A percentile compares a stretch with the other conserved stretches of the same genome.
These are phyloP conservation scores for Ammodytes marinus DNA, from an alignment of 2,113 vertebrate genomes.

Conservation along the genomic window DNA sequence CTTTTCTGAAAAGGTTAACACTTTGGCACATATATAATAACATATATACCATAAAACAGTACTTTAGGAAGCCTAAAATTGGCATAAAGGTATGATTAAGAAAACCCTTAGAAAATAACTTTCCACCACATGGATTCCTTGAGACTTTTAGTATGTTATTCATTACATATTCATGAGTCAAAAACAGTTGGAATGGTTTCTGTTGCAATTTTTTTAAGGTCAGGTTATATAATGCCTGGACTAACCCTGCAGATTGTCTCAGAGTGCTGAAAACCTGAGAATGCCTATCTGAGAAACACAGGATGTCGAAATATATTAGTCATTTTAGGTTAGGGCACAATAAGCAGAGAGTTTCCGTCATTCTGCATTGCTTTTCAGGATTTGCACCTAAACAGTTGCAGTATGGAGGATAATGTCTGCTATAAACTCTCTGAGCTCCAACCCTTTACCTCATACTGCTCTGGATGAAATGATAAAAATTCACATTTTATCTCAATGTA, in stretches of 20 bases:
- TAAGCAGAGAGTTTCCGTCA: conserved; percentile 1
- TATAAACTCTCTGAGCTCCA: conserved; percentile 14
- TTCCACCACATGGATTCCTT: too few relatives aligned
- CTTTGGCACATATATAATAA: too few relatives aligned
- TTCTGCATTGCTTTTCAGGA: not conserved
- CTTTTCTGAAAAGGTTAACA: too few relatives aligned
- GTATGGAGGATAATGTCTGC: conserved; percentile 15
- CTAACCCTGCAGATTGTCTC: conserved; percentile 26
- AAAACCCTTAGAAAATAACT: too few relatives aligned
- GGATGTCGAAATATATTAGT: conserved; percentile 36
- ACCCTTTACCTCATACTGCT: conserved; percentile 8
- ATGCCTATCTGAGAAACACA: conserved; percentile 36
- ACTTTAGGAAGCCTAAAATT: too few relatives aligned
- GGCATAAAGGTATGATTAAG: too few relatives aligned
- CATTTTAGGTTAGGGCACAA: conserved; percentile 2
- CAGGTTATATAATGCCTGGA: too few relatives aligned
- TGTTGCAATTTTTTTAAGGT: too few relatives aligned
- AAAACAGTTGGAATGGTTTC: too few relatives aligned
- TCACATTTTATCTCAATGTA: conserved; percentile 12
- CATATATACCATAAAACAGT: too few relatives aligned
- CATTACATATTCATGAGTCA: too few relatives aligned
- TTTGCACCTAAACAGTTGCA: conserved; percentile 3
- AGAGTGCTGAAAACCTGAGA: conserved; percentile 47
- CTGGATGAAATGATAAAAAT: conserved; percentile 27
- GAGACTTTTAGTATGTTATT: too few relatives aligned